These are phyloP conservation scores for Actinia equina DNA, from an alignment of 64 coral and sea anemone species.

Conservation along the genomic window DNA sequence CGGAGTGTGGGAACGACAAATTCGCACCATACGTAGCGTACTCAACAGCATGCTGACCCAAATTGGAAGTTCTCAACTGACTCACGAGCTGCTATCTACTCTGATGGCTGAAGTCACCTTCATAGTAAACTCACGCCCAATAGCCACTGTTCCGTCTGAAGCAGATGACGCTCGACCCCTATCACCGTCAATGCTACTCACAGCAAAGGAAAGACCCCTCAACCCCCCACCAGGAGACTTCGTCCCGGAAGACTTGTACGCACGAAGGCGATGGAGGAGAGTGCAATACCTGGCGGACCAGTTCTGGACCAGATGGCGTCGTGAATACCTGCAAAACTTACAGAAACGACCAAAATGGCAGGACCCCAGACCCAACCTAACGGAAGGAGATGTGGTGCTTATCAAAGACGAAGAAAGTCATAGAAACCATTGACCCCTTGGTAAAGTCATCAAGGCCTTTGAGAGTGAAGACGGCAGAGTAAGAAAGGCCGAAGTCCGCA, in stretches of 20 bases:
- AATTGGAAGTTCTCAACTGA: slow-evolving; percentile 7
- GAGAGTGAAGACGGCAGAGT: slow-evolving; percentile 39
- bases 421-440: slow-evolving; percentile 48
- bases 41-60: slow-evolving; percentile 2
- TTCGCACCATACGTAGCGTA: slow-evolving; percentile 2
- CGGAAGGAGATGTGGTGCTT: slow-evolving; percentile 29
- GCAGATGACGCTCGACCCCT: background rate
- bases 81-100: slow-evolving; percentile 8
- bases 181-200: slow-evolving; percentile 1
- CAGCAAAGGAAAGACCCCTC: background rate
- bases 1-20: slow-evolving; percentile 26
- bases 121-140: slow-evolving; percentile 16
- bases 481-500: slow-evolving; percentile 38
- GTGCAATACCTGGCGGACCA: slow-evolving; percentile 30
- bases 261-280: slow-evolving; percentile 2
- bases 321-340: slow-evolving; percentile 14
- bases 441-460: slow-evolving; percentile 19
- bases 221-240: background rate
- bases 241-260: slow-evolving; percentile 11
- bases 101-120: slow-evolving; percentile 13
- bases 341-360: slow-evolving; percentile 37
- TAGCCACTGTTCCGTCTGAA: slow-evolving; percentile 20
- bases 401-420: slow-evolving; percentile 7
- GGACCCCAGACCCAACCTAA: background rate
- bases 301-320: slow-evolving; percentile 32